Evolutionary conservation across 2,113 vertebrate genomes (phyloP).

Genomic region (Plecturocebus donacophilus): DNA sequence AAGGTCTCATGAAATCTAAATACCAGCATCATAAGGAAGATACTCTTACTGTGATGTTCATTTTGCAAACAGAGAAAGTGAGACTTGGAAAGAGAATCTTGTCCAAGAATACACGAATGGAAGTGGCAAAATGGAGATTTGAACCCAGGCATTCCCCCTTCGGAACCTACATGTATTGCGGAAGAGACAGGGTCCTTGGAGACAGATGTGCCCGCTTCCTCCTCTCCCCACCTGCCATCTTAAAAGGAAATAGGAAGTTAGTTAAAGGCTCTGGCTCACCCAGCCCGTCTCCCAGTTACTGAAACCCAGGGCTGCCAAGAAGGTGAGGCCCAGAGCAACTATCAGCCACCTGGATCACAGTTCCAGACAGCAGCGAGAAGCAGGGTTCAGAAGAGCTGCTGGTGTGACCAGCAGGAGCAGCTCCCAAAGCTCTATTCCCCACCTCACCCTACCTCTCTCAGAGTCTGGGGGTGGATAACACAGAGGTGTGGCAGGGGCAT

Average conservation of each 20-base stretch:
- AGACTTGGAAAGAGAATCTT: not conserved
- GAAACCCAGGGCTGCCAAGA: constrained; percentile 51
- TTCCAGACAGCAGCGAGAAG: not conserved
- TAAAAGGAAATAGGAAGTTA: not conserved
- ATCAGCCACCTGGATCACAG: constrained; percentile 44
- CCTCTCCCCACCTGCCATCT: not conserved
- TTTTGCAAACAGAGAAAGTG: not conserved
- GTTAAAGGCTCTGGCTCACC: not conserved
- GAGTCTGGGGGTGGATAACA: not conserved
- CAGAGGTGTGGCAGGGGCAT: not conserved
- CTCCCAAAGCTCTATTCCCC: not conserved
- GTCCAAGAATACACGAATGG: not conserved
- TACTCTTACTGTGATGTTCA: not conserved
- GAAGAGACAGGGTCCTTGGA: not conserved
- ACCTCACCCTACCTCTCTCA: not conserved
- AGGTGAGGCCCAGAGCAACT: constrained; percentile 42
- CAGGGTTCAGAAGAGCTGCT: not conserved
- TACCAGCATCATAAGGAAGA: not conserved
- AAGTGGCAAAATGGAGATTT: not conserved
- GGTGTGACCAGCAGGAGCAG: not conserved
- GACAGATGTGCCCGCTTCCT: not conserved
- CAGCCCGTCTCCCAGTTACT: constrained; percentile 27
- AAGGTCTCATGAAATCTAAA: not conserved
- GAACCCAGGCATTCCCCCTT: not conserved
- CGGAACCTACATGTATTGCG: not conserved